phyloP scores from a whole-genome alignment of 2,113 vertebrate genomes.

The Caloenas nicobarica region DNA sequence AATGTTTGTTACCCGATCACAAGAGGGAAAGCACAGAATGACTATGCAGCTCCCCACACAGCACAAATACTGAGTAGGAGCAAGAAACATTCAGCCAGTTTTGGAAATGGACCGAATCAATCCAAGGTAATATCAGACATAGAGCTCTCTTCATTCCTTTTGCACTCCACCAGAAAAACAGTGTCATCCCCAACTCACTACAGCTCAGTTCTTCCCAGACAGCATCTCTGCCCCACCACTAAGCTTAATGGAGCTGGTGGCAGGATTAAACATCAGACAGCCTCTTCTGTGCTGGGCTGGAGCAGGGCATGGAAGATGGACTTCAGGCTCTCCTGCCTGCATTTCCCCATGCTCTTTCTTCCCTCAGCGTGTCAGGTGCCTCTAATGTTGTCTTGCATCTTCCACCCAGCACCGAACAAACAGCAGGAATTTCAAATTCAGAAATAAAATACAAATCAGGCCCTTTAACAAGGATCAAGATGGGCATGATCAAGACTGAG shows the following conservation, averaged over 20 bases:
- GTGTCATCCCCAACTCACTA: background rate
- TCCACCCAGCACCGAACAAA: background rate
- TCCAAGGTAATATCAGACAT: background rate
- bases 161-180: background rate
- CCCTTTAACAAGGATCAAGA: background rate
- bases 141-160: background rate
- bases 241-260: background rate
- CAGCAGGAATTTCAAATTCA: background rate
- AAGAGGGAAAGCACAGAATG: background rate
- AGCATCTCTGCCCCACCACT: no score
- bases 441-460: background rate
- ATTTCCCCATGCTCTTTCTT: background rate
- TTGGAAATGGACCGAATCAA: background rate
- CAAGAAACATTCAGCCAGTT: background rate
- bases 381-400: background rate
- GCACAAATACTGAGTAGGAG: background rate
- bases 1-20: background rate
- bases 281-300: fast-evolving
- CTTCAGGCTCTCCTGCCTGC: background rate
- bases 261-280: background rate
- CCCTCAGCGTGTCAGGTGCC: background rate
- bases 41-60: background rate
- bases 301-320: background rate
- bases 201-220: background rate
- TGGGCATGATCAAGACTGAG: background rate